Evolutionary conservation across 1,140 invertebrate genomes (phyloP).

Genomic region (Triops longicaudatus): DNA sequence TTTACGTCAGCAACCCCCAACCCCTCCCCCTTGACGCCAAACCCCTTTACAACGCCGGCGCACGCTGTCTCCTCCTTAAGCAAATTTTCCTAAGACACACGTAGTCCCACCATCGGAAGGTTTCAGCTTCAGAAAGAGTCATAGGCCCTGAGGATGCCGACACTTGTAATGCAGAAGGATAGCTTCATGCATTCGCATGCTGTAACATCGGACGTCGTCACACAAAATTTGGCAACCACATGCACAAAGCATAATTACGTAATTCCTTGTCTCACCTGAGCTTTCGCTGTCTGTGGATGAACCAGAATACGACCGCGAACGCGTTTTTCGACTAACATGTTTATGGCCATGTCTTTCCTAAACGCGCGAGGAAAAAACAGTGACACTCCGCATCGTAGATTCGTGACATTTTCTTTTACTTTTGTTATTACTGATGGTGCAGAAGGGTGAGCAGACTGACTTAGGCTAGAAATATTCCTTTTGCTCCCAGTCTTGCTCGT

Average conservation of each 20-base stretch:
- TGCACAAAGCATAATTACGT: not conserved
- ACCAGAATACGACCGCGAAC: not conserved
- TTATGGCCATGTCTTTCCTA: not conserved
- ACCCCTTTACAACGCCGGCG: not conserved
- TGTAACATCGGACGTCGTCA: not conserved
- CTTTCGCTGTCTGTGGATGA: not conserved
- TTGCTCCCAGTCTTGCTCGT: not conserved
- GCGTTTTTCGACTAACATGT: not conserved
- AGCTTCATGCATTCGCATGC: not conserved
- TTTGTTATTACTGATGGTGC: not conserved
- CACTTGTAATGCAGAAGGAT: no score
- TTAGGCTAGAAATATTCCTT: not conserved
- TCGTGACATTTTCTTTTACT: not conserved
- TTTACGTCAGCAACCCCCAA: not conserved
- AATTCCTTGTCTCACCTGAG: not conserved
- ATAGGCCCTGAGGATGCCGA: no score
- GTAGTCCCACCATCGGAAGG: no score
- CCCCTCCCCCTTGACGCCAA: not conserved
- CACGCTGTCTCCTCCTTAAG: not conserved
- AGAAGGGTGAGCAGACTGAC: not conserved
- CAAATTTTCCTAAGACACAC: no score
- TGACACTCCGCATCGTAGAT: no score
- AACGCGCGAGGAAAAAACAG: not conserved
- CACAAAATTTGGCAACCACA: not conserved
- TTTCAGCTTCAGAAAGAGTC: no score